Evolutionary conservation across 2,113 vertebrate genomes (phyloP).

Genomic region (Brachionichthys hirsutus): DNA sequence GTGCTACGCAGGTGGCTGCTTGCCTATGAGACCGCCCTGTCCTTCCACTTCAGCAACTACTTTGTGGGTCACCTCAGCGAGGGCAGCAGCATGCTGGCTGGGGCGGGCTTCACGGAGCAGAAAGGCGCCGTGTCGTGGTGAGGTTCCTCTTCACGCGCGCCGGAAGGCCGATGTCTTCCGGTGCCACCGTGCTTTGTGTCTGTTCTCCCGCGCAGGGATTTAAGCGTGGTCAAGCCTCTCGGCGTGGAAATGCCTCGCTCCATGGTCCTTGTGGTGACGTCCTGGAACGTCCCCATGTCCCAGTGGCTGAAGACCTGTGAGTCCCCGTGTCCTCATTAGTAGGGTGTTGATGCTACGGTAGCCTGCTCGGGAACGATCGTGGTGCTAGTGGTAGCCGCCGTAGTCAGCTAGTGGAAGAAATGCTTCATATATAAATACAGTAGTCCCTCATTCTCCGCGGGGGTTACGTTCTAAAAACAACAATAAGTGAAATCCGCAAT

Average conservation of each 20-base stretch:
- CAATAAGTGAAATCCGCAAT: too few species aligned
- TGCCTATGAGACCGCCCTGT: constrained; percentile 87
- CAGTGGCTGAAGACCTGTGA: constrained; percentile 88
- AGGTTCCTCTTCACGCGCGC: too few species aligned
- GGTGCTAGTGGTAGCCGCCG: too few species aligned
- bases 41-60: constrained; percentile 95
- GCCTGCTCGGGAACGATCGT: too few species aligned
- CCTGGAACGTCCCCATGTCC: constrained; percentile 93
- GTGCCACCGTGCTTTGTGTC: too few species aligned
- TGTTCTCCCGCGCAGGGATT: constrained; percentile 77
- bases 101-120: constrained; percentile 83
- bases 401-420: background rate
- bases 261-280: constrained; percentile 89
- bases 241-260: constrained; percentile 87
- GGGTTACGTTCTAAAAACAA: too few species aligned
- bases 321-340: constrained; percentile 27
- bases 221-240: constrained; percentile 82
- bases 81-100: constrained; percentile 81
- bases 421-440: too few species aligned
- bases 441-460: too few species aligned
- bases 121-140: constrained; percentile 86
- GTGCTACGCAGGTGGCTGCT: constrained; percentile 81
- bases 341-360: too few species aligned
- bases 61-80: constrained; percentile 91
- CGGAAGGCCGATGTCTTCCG: too few species aligned